Base-by-base conservation (phyloP, 2,113 vertebrate species). In the Aspidoscelis tigris region DNA sequence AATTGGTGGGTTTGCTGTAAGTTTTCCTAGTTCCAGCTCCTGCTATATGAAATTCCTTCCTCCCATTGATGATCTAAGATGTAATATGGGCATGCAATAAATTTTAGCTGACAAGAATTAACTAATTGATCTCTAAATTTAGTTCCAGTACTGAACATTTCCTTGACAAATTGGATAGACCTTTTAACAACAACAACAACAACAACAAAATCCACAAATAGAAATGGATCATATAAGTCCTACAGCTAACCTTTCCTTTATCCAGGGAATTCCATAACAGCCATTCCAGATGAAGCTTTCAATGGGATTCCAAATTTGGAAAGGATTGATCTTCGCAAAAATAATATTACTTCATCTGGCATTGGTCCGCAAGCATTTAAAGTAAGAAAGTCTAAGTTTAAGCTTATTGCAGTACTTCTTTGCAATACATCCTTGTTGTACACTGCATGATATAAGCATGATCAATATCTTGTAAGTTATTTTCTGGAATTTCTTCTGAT, bases 291-390 rank as follows among this genome's bases (percentile, higher is more conserved):
- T 41, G 98, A 93, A 91, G 97, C 97, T 66, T 99, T 99, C 88
- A 98, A 98, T 0, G 98, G 99, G 50, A 93, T 98, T 72, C 98
- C 97, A 4, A 98, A 99, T 93, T 92, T 99, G 94, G 97, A 99
- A 93, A 97, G 97, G 96, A 97, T 99, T 85, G 98, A 99, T 93
- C 93, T 99, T 21, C 97, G 97, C 92, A 99, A 97, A 93, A 99
- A 99, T 88, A 97, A 95, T 75, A 96, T 99, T 74, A 96, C 93
- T 4, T 97, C 97, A 64, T 91, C 95, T 22, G 94, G 94, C 75
- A 96, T 99, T 69, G 92, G 97, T 61, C 93, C 94, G 43, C 93
- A 90, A 87, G 97, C 97, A 50, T 99, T 99, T 91, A 97, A 95
- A 94, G 99, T 99, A 97, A 96, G 96, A 85, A 91, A 83, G 55